phyloP scores from a whole-genome alignment of 2,888 invertebrate species.

The Hirtodrosophila histrioides region DNA sequence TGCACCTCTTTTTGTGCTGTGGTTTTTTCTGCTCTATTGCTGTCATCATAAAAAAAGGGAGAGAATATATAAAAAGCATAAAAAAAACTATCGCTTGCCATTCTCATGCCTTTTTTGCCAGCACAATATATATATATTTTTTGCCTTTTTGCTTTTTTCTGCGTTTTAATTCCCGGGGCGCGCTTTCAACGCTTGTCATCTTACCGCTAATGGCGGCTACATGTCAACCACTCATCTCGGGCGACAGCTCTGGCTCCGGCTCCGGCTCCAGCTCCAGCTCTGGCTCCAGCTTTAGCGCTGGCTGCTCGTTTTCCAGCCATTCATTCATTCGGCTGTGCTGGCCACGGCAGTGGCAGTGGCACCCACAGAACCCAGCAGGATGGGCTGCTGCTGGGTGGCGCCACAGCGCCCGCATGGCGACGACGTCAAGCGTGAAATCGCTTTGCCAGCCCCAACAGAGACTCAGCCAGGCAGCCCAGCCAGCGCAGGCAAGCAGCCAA shows the following conservation, averaged over 20 bases:
- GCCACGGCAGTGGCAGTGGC: conserved; percentile 22
- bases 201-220: conserved; percentile 80
- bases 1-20: conserved; percentile 66
- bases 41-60: conserved; percentile 49
- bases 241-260: conserved; percentile 24
- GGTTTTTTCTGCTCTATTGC: conserved; percentile 58
- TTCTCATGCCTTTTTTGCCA: conserved; percentile 23
- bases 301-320: conserved; percentile 69
- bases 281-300: conserved; percentile 5
- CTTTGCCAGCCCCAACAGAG: conserved; percentile 57
- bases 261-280: conserved; percentile 3
- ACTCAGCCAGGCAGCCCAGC: conserved; percentile 15
- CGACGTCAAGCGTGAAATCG: conserved; percentile 74
- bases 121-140: conserved; percentile 7
- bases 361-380: conserved; percentile 31
- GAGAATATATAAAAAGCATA: background rate
- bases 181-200: conserved; percentile 79
- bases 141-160: conserved; percentile 22
- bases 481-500: conserved; percentile 47
- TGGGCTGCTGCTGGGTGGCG: conserved; percentile 68
- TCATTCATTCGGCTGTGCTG: conserved; percentile 50
- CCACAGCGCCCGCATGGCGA: conserved; percentile 53
- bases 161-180: conserved; percentile 75
- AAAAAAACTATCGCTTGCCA: conserved; percentile 62
- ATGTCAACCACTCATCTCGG: conserved; percentile 78